These are phyloP conservation scores for Mythimna ferrago DNA, from an alignment of 2,888 invertebrate species.

Conservation along the genomic window DNA sequence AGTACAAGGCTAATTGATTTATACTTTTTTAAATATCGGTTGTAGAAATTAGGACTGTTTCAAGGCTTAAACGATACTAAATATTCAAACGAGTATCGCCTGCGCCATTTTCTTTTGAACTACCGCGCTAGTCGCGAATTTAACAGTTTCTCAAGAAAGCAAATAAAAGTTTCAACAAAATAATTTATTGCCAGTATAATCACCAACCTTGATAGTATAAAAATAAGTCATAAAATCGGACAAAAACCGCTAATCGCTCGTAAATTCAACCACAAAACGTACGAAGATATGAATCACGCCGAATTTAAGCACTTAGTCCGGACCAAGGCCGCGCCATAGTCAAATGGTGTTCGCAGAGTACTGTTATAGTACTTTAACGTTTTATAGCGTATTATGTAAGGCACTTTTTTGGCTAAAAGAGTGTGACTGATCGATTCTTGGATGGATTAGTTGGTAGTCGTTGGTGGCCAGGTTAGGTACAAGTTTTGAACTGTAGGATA, in stretches of 20 bases:
- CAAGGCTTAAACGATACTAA: not conserved
- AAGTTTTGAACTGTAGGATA: not conserved
- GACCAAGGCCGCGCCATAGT: constrained; percentile 69
- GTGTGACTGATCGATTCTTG: constrained; percentile 23
- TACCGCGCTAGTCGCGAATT: not conserved
- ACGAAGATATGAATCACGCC: constrained; percentile 72
- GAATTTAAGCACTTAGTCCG: constrained; percentile 72
- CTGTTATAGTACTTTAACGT: constrained; percentile 41
- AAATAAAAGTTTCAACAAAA: constrained; percentile 32
- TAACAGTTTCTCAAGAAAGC: constrained; percentile 18
- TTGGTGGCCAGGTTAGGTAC: not conserved
- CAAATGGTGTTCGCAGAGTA: constrained; percentile 47
- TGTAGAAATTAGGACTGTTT: not conserved
- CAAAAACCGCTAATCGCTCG: constrained; percentile 43
- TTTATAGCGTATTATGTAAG: constrained; percentile 15
- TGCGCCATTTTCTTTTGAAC: not conserved
- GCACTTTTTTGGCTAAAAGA: constrained; percentile 5
- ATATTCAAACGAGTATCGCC: not conserved
- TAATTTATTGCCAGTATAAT: constrained; percentile 40
- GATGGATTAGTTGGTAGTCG: not conserved
- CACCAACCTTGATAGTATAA: constrained; percentile 38
- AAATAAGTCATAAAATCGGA: constrained; percentile 39
- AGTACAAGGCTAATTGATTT: not conserved
- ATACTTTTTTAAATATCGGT: not conserved
- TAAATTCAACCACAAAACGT: constrained; percentile 47